Evolutionary conservation across 2,113 vertebrate species (phyloP).

Genomic region (Cyphomyrus discorhynchus): DNA sequence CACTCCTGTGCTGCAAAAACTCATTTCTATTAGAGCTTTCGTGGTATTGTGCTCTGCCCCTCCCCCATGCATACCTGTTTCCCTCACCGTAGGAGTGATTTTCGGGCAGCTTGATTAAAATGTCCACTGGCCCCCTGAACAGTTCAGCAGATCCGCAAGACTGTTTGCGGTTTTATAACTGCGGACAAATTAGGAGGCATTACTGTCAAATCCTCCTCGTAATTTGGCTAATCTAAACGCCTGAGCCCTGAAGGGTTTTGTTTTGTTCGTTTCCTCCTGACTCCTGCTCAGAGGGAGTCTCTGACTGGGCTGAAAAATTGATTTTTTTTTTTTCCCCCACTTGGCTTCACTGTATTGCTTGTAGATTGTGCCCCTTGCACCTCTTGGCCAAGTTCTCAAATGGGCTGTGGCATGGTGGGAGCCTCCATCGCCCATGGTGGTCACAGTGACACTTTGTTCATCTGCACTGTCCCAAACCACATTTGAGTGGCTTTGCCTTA

Average conservation of each 20-base stretch:
- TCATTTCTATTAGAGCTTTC: neutral
- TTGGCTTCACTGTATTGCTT: neutral
- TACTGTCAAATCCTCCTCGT: slow-evolving; percentile 14
- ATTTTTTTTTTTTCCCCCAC: neutral
- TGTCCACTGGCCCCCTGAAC: neutral
- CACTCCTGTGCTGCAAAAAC: neutral
- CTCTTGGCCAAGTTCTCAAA: neutral
- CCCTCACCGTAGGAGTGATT: neutral
- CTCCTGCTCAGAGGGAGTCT: neutral
- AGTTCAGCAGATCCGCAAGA: slow-evolving; percentile 3
- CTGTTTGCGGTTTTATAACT: slow-evolving; percentile 21
- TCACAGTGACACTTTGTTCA: neutral
- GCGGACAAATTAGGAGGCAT: slow-evolving; percentile 23
- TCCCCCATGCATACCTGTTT: neutral
- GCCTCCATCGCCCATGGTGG: neutral
- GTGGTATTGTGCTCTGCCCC: neutral
- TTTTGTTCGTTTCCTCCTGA: slow-evolving; percentile 5
- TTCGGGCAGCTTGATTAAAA: neutral
- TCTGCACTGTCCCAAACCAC: neutral
- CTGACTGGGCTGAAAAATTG: neutral
- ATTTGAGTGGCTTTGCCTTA: neutral
- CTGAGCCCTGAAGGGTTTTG: neutral
- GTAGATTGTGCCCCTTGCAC: neutral
- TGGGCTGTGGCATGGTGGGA: neutral
- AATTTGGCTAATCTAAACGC: slow-evolving; percentile 17